Conservation (phyloP, 1,140 invertebrate species). For the Ganaspis sp. region DNA sequence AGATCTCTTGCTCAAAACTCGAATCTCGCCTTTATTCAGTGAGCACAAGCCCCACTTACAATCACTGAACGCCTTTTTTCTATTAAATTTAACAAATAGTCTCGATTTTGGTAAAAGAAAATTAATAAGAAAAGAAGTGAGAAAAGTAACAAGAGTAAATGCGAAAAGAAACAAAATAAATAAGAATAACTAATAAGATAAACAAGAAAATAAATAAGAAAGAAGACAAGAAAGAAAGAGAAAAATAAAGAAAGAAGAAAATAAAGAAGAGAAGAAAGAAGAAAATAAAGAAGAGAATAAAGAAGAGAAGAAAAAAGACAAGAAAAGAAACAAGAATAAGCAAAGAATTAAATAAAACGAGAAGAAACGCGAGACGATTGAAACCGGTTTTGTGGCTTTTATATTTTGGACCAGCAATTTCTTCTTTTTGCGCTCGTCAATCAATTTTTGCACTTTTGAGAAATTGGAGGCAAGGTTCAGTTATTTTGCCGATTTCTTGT, state of each 20-base stretch:
- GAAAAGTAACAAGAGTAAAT: no score
- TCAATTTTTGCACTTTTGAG: slow-evolving; percentile 9
- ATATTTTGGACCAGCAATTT: slow-evolving; percentile 6
- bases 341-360: no score
- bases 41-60: not conserved
- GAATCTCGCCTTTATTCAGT: not conserved
- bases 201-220: no score
- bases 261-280: not conserved
- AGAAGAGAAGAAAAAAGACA: no score
- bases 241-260: no score
- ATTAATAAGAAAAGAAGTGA: no score
- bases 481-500: slow-evolving; percentile 13
- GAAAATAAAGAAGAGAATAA: no score
- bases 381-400: not conserved
- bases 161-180: no score
- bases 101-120: not conserved
- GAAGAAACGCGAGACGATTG: not conserved
- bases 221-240: no score
- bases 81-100: not conserved
- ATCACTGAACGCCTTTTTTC: slow-evolving; percentile 4
- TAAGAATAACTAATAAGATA: not conserved
- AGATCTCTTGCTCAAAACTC: slow-evolving; percentile 35
- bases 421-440: slow-evolving; percentile 18
- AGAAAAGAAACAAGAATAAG: no score
- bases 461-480: not conserved